Evolutionary conservation across 35 echinoderm and acorn worm species (phyloP), one percentile per base, ranked within the genome.

Genomic region (Holothuria glaberrima): DNA sequence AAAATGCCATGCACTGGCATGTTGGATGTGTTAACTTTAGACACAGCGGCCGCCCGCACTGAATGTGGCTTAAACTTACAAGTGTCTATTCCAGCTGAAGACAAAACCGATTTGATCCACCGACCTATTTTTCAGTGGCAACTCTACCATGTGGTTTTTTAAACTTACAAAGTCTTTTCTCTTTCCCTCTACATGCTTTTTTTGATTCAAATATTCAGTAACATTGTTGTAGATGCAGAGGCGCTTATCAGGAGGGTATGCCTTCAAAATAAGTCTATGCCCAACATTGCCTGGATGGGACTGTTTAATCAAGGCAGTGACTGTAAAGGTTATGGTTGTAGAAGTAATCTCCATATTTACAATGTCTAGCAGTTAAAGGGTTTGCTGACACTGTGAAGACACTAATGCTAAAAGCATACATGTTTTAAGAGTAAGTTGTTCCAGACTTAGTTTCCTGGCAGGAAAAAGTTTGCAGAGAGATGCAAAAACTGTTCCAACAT

Each of bases 361-460:
- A 64, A 67, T 67, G 0, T 71, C 9, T 0, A 93, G 38, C 25
- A 4, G 26, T 21, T 93, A 86, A 0, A 93, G 21, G 35, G 92
- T 83, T 48, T 94, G 88, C 52, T 61, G 64, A 0, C 93, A 16
- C 59, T 95, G 90, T 44, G 90, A 41, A 41, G 94, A 87, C 1
- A 74, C 31, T 9, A 95, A 48, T 25, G 90, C 90, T 33, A 95
- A 21, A 12, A 95, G 65, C 36, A 86, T 86, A 3, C 48, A 48
- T 32, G 70, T 48, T 80, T 95, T 95, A 2, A 86, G 16, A 12
- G 94, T 92, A 1, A 95, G 52, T 1, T 92, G 7, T 82, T 90
- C 80, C 12, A 95, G 58, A 9, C 12, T 60, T 22, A 95, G 36
- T 14, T 18, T 69, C 3, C 78, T 87, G 26, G 58, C 83, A 6